Percentiles rank a stretch among this genome's conserved stretches.
phyloP scores from a whole-genome alignment of 2,888 invertebrate genomes.

The Suillia variegata region DNA sequence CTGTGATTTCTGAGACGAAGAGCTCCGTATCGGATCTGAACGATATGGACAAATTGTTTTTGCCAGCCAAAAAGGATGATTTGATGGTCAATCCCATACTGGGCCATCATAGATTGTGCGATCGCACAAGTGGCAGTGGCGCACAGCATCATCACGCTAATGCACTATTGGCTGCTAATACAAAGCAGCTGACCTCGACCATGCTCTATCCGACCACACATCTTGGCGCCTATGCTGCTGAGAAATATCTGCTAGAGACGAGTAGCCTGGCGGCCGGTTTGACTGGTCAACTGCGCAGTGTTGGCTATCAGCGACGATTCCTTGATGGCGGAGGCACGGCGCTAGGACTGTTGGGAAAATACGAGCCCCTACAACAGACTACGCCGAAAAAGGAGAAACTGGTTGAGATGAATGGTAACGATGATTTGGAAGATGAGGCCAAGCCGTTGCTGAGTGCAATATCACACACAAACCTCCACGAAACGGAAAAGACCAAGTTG shows the following conservation, averaged over 20 bases:
- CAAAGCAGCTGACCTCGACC: constrained; percentile 30
- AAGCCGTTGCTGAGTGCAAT: constrained; percentile 46
- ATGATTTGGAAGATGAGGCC: constrained; percentile 45
- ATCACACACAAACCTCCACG: constrained; percentile 37
- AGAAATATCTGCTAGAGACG: constrained; percentile 47
- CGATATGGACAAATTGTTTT: constrained; percentile 57
- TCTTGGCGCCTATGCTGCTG: constrained; percentile 44
- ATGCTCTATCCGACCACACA: constrained; percentile 47
- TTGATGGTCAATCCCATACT: constrained; percentile 62
- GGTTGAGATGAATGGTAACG: constrained; percentile 23
- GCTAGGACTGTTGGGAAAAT: constrained; percentile 45
- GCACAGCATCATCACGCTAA: constrained; percentile 7
- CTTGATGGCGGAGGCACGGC: constrained; percentile 55
- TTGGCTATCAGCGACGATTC: constrained; percentile 48
- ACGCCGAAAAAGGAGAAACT: background rate
- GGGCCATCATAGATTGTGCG: constrained; percentile 69
- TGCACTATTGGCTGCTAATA: constrained; percentile 15
- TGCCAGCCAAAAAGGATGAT: constrained; percentile 59
- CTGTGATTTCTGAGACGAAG: constrained; percentile 61
- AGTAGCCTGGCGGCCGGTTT: constrained; percentile 34
- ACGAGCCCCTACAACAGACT: constrained; percentile 23
- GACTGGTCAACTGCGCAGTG: constrained; percentile 32
- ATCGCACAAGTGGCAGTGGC: constrained; percentile 48
- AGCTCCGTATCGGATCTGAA: constrained; percentile 60
- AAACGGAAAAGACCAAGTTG: constrained; percentile 20